phyloP scores from a whole-genome alignment of 2,113 vertebrate species.

The Clarias batrachus region DNA sequence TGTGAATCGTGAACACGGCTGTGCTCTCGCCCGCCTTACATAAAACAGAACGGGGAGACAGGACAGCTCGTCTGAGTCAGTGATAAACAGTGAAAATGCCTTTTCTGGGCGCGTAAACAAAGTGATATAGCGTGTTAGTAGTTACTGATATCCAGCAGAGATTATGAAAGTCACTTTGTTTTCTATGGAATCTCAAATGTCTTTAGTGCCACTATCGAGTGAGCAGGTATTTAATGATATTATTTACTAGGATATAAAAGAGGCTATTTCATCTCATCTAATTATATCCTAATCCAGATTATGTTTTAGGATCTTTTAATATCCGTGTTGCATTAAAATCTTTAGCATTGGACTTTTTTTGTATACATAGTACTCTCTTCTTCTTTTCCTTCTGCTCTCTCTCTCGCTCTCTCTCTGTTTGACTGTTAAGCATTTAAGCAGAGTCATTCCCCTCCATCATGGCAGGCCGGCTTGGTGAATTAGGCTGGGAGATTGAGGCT shows the following conservation, averaged over 20 bases:
- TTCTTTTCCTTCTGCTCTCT: not conserved
- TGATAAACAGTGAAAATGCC: not conserved
- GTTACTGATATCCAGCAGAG: slow-evolving; percentile 5
- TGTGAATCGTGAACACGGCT: slow-evolving; percentile 61
- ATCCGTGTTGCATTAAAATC: no score
- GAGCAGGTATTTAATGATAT: no score
- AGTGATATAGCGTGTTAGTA: not conserved
- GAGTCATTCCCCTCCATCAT: slow-evolving; percentile 70
- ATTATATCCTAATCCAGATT: not conserved
- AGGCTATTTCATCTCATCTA: not conserved
- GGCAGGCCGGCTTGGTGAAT: slow-evolving; percentile 62
- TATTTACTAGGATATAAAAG: not conserved
- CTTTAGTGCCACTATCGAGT: not conserved
- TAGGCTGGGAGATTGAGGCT: slow-evolving; percentile 75
- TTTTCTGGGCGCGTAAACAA: not conserved
- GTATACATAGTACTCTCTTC: not conserved
- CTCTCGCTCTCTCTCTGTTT: slow-evolving; percentile 36
- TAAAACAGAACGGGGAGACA: slow-evolving; percentile 3
- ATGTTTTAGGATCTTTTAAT: not conserved
- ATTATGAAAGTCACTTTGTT: not conserved
- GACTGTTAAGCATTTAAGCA: slow-evolving; percentile 59
- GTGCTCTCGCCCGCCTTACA: not conserved
- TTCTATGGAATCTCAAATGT: not conserved
- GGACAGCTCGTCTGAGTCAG: not conserved
- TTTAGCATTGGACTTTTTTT: not conserved